These are phyloP conservation scores for Potamilus streckersoni DNA, from an alignment of 1,140 invertebrate genomes.

Conservation along the genomic window DNA sequence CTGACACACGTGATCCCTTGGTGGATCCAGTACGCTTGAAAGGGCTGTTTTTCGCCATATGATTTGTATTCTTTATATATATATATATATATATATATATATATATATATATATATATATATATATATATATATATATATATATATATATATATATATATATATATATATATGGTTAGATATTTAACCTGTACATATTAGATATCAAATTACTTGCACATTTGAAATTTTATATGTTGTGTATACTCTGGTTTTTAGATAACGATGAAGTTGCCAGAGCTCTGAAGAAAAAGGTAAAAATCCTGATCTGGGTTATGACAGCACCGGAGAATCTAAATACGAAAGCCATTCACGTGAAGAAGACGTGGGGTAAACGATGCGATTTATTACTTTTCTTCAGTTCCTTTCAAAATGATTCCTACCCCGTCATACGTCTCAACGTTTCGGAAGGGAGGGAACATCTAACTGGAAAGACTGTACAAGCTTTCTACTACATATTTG, in stretches of 20 bases:
- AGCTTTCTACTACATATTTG: constrained; percentile 79
- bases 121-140: too few species aligned
- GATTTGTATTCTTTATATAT: too few species aligned
- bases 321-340: constrained; percentile 87
- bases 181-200: too few species aligned
- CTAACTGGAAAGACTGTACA: constrained; percentile 64
- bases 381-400: constrained; percentile 70
- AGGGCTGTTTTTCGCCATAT: too few species aligned
- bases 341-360: constrained; percentile 94
- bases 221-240: too few species aligned
- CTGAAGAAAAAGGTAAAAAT: constrained; percentile 77
- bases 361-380: constrained; percentile 96
- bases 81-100: too few species aligned
- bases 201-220: too few species aligned
- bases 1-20: too few species aligned
- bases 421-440: constrained; percentile 54
- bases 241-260: constrained; percentile 57
- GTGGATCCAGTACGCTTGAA: too few species aligned
- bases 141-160: too few species aligned
- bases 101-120: too few species aligned
- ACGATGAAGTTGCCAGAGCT: constrained; percentile 76
- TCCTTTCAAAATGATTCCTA: constrained; percentile 47
- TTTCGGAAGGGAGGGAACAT: constrained; percentile 53
- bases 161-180: too few species aligned
- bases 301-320: constrained; percentile 97